Conservation (phyloP, 2,797 vertebrate species). For the Chelon auratus region DNA sequence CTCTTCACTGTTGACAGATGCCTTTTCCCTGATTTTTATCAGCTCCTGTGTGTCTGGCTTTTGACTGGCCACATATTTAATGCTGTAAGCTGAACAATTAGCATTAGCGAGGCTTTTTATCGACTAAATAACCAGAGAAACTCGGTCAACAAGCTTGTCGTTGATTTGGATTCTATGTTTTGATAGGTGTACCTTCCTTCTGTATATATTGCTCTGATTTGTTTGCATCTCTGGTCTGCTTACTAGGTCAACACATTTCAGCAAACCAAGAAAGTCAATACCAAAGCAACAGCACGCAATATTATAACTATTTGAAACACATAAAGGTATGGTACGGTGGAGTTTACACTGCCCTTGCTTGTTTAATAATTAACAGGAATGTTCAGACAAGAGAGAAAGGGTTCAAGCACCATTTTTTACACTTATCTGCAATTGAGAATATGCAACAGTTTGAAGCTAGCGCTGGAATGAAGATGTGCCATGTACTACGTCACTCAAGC, state of each 20-base stretch:
- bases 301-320: not conserved
- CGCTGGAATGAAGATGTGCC: conserved; percentile 4
- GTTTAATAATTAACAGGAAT: conserved; percentile 55
- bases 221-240: not conserved
- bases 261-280: not conserved
- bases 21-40: not conserved
- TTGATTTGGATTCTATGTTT: not conserved
- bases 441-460: not conserved
- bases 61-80: conserved; percentile 16
- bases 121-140: conserved; percentile 28
- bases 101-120: conserved; percentile 15
- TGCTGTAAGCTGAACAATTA: conserved; percentile 7
- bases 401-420: not conserved
- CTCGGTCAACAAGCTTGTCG: conserved; percentile 35
- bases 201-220: not conserved
- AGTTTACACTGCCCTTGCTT: conserved; percentile 2
- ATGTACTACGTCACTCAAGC: conserved; percentile 2
- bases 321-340: conserved; percentile 10
- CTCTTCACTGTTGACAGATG: not conserved
- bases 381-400: conserved; percentile 2
- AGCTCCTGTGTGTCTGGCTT: conserved; percentile 6
- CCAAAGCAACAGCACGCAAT: not conserved
- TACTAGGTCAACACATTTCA: conserved; percentile 7
- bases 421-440: not conserved
- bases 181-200: not conserved